These are phyloP conservation scores for Grammomys surdaster DNA, from an alignment of 2,113 vertebrate genomes.

Conservation along the genomic window DNA sequence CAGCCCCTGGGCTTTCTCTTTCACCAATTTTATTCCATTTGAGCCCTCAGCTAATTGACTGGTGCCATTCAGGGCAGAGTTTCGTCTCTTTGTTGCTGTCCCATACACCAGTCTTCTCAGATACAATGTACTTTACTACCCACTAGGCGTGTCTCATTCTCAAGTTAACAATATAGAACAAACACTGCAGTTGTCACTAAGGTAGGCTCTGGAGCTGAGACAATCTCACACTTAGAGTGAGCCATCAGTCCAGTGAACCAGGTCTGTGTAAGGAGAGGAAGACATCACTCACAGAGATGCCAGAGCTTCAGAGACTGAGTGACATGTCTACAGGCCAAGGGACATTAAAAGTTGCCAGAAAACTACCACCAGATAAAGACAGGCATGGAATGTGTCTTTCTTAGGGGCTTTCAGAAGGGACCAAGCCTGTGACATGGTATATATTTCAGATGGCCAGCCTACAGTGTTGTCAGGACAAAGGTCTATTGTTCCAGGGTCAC, in stretches of 20 bases:
- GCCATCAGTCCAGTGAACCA: background rate
- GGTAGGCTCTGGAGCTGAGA: background rate
- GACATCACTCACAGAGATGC: background rate
- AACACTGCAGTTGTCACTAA: background rate
- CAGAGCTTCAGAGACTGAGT: background rate
- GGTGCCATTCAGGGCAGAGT: background rate
- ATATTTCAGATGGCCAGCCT: background rate
- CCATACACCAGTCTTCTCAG: background rate
- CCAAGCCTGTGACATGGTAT: background rate
- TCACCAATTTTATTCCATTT: background rate
- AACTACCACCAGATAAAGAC: background rate
- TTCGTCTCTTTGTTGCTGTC: background rate
- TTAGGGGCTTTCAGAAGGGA: background rate
- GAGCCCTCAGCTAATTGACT: background rate
- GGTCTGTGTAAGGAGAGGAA: background rate
- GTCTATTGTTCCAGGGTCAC: background rate
- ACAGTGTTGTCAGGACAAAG: background rate
- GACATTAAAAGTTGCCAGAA: background rate
- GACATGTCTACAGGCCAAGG: background rate
- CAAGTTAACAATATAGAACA: background rate
- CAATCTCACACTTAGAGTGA: background rate
- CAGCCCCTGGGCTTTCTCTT: background rate
- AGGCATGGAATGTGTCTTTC: background rate
- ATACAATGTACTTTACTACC: background rate
- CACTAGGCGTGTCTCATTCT: background rate